phyloP scores from a whole-genome alignment of 2,888 invertebrate species.

The Drosophila picticornis region DNA sequence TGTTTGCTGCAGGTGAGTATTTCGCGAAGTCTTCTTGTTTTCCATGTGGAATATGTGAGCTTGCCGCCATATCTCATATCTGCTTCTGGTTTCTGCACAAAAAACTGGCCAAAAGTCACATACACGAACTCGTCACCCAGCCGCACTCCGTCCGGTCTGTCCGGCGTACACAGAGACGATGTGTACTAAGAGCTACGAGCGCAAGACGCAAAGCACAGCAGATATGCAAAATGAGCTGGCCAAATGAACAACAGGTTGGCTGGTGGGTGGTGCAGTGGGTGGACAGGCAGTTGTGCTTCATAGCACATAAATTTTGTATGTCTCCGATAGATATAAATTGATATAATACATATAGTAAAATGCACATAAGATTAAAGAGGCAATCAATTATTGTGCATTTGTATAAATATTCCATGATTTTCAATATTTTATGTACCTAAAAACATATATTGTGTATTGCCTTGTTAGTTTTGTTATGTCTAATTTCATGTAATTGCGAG shows the following conservation, averaged over 20 bases:
- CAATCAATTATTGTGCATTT: background rate
- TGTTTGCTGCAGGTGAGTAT: conserved; percentile 77
- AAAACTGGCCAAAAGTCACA: conserved; percentile 78
- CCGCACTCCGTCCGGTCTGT: conserved; percentile 49
- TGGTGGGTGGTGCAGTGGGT: background rate
- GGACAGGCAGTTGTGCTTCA: background rate
- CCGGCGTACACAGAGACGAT: background rate
- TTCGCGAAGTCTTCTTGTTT: conserved; percentile 66
- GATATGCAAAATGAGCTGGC: conserved; percentile 1
- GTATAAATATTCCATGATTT: background rate
- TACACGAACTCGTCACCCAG: conserved; percentile 55
- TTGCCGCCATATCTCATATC: conserved; percentile 64
- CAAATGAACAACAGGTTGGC: background rate
- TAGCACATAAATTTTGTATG: background rate
- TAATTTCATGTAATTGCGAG: conserved; percentile 43
- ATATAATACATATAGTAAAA: background rate
- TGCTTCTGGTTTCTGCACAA: conserved; percentile 72
- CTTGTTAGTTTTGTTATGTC: conserved; percentile 35
- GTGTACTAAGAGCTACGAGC: background rate
- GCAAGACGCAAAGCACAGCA: background rate
- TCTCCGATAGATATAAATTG: background rate
- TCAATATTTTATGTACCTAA: background rate
- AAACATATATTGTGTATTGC: background rate
- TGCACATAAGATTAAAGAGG: background rate
- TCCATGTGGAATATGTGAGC: conserved; percentile 69